Conservation (phyloP, 2,888 invertebrate species). For the Ashinkailepas kermadecensis region DNA sequence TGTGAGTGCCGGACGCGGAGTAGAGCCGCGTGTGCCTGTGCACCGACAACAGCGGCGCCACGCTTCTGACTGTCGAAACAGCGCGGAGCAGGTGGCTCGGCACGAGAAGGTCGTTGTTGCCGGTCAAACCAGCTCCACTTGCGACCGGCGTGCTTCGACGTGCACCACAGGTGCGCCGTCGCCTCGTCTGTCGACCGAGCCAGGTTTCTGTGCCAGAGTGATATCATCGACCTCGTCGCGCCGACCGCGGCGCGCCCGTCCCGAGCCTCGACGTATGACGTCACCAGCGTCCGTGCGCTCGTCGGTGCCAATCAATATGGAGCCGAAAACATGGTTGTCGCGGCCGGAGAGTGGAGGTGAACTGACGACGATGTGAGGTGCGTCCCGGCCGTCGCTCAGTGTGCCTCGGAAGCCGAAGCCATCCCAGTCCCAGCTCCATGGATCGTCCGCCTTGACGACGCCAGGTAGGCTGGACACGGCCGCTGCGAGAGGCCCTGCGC, state of each 20-base stretch:
- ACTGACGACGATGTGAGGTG: neutral
- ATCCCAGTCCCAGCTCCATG: neutral
- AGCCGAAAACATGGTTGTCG: neutral
- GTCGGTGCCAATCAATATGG: slow-evolving; percentile 13
- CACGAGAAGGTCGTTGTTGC: neutral
- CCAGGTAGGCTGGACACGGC: neutral
- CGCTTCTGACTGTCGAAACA: neutral
- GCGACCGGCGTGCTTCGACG: neutral
- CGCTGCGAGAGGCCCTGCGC: no score
- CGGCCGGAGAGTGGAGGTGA: neutral
- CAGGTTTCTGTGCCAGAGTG: neutral
- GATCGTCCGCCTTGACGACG: neutral
- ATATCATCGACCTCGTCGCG: neutral
- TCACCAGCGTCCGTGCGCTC: neutral
- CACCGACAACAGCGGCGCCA: neutral
- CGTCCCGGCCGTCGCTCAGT: neutral
- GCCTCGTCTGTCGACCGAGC: neutral
- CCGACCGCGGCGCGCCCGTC: neutral
- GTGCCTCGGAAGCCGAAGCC: neutral
- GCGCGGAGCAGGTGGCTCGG: neutral
- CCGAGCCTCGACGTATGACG: neutral
- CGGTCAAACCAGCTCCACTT: neutral
- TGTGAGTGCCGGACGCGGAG: neutral
- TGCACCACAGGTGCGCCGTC: no score
- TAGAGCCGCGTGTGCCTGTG: neutral